These are phyloP conservation scores for Glandiceps talaboti DNA, from an alignment of 53 echinoderm and acorn worm species.

Conservation along the genomic window DNA sequence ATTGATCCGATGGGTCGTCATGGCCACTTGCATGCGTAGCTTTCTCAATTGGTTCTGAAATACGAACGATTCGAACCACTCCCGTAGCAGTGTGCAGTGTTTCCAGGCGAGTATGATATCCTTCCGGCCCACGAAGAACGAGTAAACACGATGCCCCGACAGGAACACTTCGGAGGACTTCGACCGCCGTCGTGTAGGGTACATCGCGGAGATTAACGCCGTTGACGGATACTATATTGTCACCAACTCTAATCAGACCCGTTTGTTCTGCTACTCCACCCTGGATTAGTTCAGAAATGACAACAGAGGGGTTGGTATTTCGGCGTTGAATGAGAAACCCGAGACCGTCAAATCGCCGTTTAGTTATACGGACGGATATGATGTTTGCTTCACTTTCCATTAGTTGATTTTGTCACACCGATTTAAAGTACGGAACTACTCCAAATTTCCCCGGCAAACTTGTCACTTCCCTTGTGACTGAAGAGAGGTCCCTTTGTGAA, in stretches of 20 bases:
- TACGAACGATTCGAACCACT: slow-evolving; percentile 59
- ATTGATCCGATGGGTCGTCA: too few species aligned
- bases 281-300: slow-evolving; percentile 86
- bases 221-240: slow-evolving; percentile 83
- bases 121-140: slow-evolving; percentile 83
- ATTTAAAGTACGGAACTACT: too few species aligned
- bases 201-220: slow-evolving; percentile 89
- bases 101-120: slow-evolving; percentile 73
- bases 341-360: too few species aligned
- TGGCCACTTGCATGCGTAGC: too few species aligned
- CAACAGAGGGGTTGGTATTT: slow-evolving; percentile 88
- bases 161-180: slow-evolving; percentile 88
- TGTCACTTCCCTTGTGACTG: too few species aligned
- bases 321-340: too few species aligned
- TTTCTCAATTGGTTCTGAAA: slow-evolving; percentile 54
- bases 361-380: too few species aligned
- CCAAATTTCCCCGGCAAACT: too few species aligned
- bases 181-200: slow-evolving; percentile 87
- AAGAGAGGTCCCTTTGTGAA: too few species aligned
- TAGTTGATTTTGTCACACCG: too few species aligned
- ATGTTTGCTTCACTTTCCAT: too few species aligned
- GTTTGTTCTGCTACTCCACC: slow-evolving; percentile 94
- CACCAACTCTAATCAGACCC: slow-evolving; percentile 74
- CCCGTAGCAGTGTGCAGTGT: slow-evolving; percentile 77
- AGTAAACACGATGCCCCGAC: slow-evolving; percentile 88